phyloP scores from a whole-genome alignment of 1,140 invertebrate genomes.

The Zelostemma sp. region DNA sequence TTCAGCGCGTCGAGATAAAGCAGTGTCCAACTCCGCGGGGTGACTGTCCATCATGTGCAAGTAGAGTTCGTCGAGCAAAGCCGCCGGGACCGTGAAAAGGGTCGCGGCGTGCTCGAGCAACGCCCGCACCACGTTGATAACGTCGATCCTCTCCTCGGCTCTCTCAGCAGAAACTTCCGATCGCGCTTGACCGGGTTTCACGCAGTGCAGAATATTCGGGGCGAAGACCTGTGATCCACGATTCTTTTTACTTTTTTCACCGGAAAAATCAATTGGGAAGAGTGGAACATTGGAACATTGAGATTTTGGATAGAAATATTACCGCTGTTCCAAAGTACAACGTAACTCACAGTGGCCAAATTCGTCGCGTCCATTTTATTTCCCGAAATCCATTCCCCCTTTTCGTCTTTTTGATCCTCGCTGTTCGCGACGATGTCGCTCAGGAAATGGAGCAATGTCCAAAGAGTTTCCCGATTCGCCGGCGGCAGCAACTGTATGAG shows the following conservation, averaged over 20 bases:
- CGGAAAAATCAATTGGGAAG: no score
- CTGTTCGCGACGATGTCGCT: slow-evolving; percentile 82
- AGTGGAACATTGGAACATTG: no score
- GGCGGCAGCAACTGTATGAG: slow-evolving; percentile 87
- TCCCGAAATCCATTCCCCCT: slow-evolving; percentile 78
- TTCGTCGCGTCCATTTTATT: slow-evolving; percentile 96
- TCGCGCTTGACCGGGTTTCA: slow-evolving; percentile 74
- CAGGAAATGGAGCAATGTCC: slow-evolving; percentile 84
- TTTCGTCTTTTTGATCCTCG: slow-evolving; percentile 73
- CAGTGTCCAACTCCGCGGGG: slow-evolving; percentile 81
- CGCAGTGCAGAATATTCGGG: slow-evolving; percentile 90
- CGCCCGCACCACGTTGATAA: slow-evolving; percentile 87
- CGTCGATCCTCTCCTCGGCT: slow-evolving; percentile 85
- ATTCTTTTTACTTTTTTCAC: no score
- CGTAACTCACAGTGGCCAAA: slow-evolving; percentile 79
- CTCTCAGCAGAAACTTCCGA: slow-evolving; percentile 77
- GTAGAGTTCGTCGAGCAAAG: slow-evolving; percentile 87
- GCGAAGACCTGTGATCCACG: slow-evolving; percentile 78
- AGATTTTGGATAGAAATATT: no score
- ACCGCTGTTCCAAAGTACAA: no score
- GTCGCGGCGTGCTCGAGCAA: slow-evolving; percentile 85
- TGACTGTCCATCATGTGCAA: slow-evolving; percentile 85
- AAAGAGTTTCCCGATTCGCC: slow-evolving; percentile 90
- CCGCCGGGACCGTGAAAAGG: slow-evolving; percentile 83
- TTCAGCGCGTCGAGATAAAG: slow-evolving; percentile 72